Evolutionary conservation across 2,797 vertebrate species (phyloP).

Genomic region (Galaxias olidus): DNA sequence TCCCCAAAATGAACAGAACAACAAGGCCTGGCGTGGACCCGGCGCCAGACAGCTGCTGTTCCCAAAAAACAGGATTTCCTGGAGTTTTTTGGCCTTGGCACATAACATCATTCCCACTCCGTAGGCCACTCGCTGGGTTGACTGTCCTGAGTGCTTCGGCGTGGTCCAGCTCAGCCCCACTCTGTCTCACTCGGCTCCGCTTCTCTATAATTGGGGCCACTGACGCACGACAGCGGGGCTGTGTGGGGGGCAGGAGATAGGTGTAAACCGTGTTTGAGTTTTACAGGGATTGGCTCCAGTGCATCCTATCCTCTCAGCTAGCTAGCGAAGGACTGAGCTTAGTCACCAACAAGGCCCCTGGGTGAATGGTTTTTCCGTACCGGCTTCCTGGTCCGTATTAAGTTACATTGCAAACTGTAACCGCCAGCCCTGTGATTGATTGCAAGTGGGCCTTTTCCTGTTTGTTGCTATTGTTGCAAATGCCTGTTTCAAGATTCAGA

Average conservation of each 20-base stretch:
- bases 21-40: too few relatives aligned
- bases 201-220: constrained; percentile 16
- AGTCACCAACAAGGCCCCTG: too few relatives aligned
- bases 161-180: not conserved
- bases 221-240: constrained; percentile 1
- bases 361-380: too few relatives aligned
- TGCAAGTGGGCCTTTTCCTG: constrained; percentile 39
- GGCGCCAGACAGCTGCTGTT: too few relatives aligned
- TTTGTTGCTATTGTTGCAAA: constrained; percentile 5
- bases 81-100: constrained; percentile 17
- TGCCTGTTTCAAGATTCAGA: not conserved
- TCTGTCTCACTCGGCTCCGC: not conserved
- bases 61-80: constrained; percentile 30
- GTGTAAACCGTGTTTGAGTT: constrained; percentile 5
- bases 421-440: constrained; percentile 10
- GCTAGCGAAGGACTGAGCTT: too few relatives aligned
- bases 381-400: too few relatives aligned
- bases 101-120: not conserved
- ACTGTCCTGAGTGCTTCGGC: not conserved
- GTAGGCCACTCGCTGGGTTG: not conserved
- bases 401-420: too few relatives aligned
- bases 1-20: not conserved
- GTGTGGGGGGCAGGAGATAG: not conserved
- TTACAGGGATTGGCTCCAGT: not conserved
- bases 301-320: not conserved